These are phyloP conservation scores for Sebastes itinus DNA, from an alignment of 2,797 vertebrate species.

Conservation along the genomic window DNA sequence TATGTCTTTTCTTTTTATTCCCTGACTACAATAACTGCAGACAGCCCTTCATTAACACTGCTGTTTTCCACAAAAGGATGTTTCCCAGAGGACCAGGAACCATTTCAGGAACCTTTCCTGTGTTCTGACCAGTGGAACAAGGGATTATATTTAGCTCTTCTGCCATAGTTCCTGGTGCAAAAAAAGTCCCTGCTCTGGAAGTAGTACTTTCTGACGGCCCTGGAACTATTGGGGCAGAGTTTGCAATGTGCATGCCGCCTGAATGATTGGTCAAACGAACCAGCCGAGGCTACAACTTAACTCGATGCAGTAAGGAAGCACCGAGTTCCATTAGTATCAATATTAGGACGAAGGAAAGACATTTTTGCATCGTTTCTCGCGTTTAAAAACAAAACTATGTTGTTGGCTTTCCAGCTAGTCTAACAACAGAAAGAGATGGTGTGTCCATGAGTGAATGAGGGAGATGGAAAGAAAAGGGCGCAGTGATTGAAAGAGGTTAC, in stretches of 20 bases:
- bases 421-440: not conserved
- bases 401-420: not conserved
- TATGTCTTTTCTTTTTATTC: constrained; percentile 17
- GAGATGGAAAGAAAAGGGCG: not conserved
- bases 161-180: not conserved
- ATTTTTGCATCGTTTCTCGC: not conserved
- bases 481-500: not conserved
- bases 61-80: constrained; percentile 5
- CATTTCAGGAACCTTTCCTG: not conserved
- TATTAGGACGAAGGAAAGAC: not conserved
- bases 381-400: not conserved
- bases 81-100: not conserved
- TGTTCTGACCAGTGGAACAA: not conserved
- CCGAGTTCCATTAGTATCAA: not conserved
- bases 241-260: not conserved
- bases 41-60: constrained; percentile 43
- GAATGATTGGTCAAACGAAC: not conserved
- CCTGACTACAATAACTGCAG: not conserved
- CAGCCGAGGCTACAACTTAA: not conserved
- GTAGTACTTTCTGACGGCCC: not conserved
- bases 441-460: not conserved
- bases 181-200: not conserved
- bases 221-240: not conserved
- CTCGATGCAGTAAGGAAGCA: not conserved
- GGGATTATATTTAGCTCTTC: not conserved